A percentile compares a stretch with the other conserved stretches of the same genome.
phyloP scores from a whole-genome alignment of 2,797 vertebrate species.

The Capromys pilorides region DNA sequence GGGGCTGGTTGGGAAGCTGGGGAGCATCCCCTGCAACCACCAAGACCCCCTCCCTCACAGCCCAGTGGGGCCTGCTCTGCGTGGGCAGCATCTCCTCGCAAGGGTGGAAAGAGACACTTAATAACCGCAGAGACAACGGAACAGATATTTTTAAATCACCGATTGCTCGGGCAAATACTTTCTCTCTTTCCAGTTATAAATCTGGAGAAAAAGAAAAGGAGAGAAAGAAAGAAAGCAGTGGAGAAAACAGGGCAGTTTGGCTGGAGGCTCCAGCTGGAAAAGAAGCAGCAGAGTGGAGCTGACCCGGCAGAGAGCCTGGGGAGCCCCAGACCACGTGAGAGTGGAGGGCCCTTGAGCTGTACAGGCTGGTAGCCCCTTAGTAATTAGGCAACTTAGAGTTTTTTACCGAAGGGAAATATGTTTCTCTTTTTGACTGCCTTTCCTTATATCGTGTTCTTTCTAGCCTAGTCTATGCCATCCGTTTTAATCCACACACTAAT shows the following conservation, averaged over 20 bases:
- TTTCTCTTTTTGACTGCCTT: slow-evolving; percentile 51
- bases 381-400: slow-evolving; percentile 43
- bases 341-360: background rate
- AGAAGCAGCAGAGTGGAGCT: background rate
- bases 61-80: background rate
- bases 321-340: background rate
- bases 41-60: background rate
- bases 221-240: background rate
- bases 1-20: background rate
- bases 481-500: slow-evolving; percentile 86
- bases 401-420: slow-evolving; percentile 53
- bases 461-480: slow-evolving; percentile 76
- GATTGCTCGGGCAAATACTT: slow-evolving; percentile 29
- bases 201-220: background rate
- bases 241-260: background rate
- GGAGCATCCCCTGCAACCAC: background rate
- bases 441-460: slow-evolving; percentile 60
- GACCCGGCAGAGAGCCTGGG: background rate
- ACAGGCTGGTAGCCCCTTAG: slow-evolving; percentile 45
- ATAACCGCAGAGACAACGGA: background rate
- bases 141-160: slow-evolving; percentile 50
- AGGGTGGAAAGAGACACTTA: background rate
- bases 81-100: background rate
- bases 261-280: background rate
- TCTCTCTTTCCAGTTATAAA: slow-evolving; percentile 53